Conservation (phyloP, 2,113 vertebrate genomes). For the Otis tarda region DNA sequence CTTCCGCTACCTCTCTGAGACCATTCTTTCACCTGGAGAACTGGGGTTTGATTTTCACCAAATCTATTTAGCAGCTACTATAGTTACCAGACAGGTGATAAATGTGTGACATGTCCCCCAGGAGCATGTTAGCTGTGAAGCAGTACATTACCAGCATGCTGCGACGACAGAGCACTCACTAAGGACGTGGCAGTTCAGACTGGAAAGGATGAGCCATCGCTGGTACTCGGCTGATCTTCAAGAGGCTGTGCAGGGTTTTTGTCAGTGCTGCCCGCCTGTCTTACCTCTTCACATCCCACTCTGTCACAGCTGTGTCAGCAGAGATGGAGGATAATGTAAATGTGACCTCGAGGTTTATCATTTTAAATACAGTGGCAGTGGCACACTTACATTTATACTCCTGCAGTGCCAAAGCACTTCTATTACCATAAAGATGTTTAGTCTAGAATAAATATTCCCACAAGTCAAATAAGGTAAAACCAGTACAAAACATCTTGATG, state of each 20-base stretch:
- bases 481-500: neutral
- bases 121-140: accelerated
- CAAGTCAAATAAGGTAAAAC: neutral
- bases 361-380: neutral
- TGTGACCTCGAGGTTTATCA: neutral
- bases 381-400: neutral
- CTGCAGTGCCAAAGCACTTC: neutral
- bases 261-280: neutral
- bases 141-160: neutral
- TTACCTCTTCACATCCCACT: neutral
- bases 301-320: neutral
- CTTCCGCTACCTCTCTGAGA: neutral
- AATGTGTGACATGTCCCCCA: neutral
- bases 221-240: neutral
- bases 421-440: neutral
- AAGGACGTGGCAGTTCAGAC: neutral
- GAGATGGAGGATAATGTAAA: neutral
- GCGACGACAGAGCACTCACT: neutral
- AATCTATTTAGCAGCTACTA: neutral
- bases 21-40: neutral
- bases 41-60: neutral
- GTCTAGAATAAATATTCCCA: neutral
- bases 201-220: neutral
- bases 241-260: accelerated
- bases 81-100: neutral